These are phyloP conservation scores for Epinephelus cyanopodus DNA, from an alignment of 2,113 vertebrate species.

Conservation along the genomic window DNA sequence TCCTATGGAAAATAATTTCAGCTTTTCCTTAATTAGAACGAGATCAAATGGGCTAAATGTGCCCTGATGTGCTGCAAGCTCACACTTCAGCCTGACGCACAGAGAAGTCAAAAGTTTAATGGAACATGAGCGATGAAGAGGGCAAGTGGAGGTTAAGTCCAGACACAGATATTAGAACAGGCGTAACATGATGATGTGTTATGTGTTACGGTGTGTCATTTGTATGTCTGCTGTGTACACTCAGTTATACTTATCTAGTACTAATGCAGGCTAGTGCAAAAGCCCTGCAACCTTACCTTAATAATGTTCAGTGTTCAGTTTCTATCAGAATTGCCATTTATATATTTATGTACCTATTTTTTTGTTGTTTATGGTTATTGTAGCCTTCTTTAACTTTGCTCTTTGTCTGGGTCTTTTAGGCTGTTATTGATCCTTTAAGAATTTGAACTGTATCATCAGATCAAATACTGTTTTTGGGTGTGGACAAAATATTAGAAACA, in stretches of 20 bases:
- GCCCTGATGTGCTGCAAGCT: background rate
- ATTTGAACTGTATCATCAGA: background rate
- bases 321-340: too few species aligned
- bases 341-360: background rate
- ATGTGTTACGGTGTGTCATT: background rate
- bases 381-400: background rate
- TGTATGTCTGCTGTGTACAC: background rate
- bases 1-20: slow-evolving; percentile 40
- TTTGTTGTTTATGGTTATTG: background rate
- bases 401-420: background rate
- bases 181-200: background rate
- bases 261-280: too few species aligned
- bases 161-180: background rate
- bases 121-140: slow-evolving; percentile 24
- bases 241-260: background rate
- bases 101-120: slow-evolving; percentile 27
- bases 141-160: slow-evolving; percentile 9
- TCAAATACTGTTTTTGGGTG: background rate
- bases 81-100: background rate
- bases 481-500: too few species aligned
- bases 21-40: slow-evolving; percentile 44
- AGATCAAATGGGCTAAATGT: slow-evolving; percentile 36
- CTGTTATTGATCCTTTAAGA: background rate
- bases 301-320: too few species aligned
- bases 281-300: too few species aligned